phyloP scores from a whole-genome alignment of 2,113 vertebrate genomes.

The Tyto alba region DNA sequence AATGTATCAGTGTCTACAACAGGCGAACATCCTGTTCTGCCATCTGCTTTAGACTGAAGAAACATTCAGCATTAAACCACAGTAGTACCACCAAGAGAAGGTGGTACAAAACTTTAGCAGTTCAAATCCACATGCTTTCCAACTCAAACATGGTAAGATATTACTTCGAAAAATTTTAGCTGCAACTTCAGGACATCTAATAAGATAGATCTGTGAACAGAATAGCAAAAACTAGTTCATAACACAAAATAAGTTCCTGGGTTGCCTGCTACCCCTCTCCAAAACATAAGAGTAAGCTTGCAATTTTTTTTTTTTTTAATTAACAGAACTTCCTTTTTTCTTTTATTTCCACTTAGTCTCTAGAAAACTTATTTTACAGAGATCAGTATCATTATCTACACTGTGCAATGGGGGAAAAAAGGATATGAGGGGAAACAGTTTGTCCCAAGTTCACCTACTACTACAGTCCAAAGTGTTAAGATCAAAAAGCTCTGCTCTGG shows the following conservation, averaged over 20 bases:
- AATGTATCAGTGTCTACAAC: background rate
- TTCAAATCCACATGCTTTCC: background rate
- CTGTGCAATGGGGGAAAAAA: background rate
- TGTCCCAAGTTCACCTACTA: background rate
- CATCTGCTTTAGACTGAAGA: background rate
- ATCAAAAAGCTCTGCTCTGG: background rate
- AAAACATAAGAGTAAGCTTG: background rate
- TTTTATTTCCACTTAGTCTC: background rate
- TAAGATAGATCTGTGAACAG: background rate
- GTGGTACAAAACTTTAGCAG: rapidly evolving
- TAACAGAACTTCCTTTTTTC: background rate
- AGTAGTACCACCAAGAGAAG: background rate
- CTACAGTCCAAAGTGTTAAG: background rate
- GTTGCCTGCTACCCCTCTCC: background rate
- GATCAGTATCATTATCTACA: background rate
- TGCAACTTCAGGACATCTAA: background rate
- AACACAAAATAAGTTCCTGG: background rate
- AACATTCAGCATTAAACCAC: background rate
- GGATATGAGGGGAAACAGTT: background rate
- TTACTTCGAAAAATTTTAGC: background rate
- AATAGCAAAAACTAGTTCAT: background rate
- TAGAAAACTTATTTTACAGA: background rate
- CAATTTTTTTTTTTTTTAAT: background rate
- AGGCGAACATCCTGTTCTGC: background rate
- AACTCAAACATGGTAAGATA: background rate